Base-by-base conservation (phyloP, 2,113 vertebrate genomes). In the Pitta sordida region DNA sequence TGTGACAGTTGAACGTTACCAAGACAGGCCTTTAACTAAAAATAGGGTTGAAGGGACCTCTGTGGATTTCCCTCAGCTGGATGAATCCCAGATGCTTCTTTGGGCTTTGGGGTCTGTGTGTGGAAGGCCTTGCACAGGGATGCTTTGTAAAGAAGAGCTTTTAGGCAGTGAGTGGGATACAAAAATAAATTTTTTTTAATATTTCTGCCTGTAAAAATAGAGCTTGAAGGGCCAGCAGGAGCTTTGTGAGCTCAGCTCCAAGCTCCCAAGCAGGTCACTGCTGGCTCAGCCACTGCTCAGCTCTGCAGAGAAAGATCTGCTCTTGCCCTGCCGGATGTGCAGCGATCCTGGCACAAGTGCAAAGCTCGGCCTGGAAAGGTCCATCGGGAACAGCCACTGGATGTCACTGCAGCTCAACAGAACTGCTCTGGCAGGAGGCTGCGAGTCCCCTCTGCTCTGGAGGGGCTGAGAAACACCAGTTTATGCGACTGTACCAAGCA, bases 331-430 rank as follows among this genome's bases (percentile, higher is more conserved):
- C 2, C 16, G 53, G 78, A 27, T 9, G 67, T 13, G 46, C 76
- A 26, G 64, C 0, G 4, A 16, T 3, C 9, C 20, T 1, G 65
- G 62, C 83, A 74, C 52, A 15, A 15, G 43, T 0, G 55, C 7
- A 8, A 8, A 23, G 67, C 63, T 49, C 82, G 32, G 71, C 34
- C 59, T 3, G 13, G 11, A 10, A 12, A 13, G 37, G 63, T 30
- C 94, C 84, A 2, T 23, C 32, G 71, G 93, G 92, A 91, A 1
- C 90, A 74, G 83, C 96, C 96, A 26, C 96, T 95, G 95, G 96
- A 95, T 94, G 96, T 96, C 95, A 96, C 89, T 95, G 70, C 29
- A 93, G 95, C 90, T 15, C 93, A 62, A n/a, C 56, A 27, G 4
- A 90, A 67, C 3, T 4, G 12, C 36, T 2, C 30, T 3, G 27